Conservation (phyloP, 53 echinoderm and acorn worm genomes). For the Astropecten irregularis region DNA sequence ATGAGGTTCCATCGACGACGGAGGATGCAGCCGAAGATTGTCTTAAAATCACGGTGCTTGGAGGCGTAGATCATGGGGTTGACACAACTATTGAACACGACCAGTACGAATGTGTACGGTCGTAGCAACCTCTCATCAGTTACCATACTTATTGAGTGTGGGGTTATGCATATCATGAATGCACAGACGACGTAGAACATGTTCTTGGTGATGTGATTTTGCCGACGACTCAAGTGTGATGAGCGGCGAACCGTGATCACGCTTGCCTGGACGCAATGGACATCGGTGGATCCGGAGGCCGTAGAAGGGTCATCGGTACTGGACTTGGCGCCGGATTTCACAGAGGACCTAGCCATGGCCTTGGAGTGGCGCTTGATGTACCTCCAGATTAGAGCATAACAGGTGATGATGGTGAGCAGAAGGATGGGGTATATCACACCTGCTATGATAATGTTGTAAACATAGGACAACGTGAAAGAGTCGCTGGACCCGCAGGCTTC, state of each 20-base stretch:
- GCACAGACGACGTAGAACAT: slow-evolving; percentile 71
- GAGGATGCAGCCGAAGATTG: slow-evolving; percentile 53
- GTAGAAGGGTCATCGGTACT: too few species aligned
- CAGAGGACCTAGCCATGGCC: not conserved
- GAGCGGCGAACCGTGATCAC: not conserved
- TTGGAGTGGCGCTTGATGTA: not conserved
- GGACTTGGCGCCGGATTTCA: too few species aligned
- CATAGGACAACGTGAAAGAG: not conserved
- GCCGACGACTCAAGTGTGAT: not conserved
- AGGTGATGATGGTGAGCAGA: not conserved
- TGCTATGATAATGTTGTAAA: not conserved
- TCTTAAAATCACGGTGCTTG: slow-evolving; percentile 66
- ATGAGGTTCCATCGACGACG: slow-evolving; percentile 43
- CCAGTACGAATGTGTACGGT: slow-evolving; percentile 51
- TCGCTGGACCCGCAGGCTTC: not conserved
- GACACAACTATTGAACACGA: slow-evolving; percentile 66
- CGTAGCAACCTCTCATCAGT: slow-evolving; percentile 14
- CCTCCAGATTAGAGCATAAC: not conserved
- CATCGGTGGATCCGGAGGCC: too few species aligned
- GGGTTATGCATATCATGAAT: slow-evolving; percentile 60
- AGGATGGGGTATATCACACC: not conserved
- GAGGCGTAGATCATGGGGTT: slow-evolving; percentile 73
- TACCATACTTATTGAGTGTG: slow-evolving; percentile 53
- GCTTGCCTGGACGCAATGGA: too few species aligned
- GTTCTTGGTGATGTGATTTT: slow-evolving; percentile 64